Evolutionary conservation across 2,888 invertebrate species (phyloP).

Genomic region (Ypsolopha scabrella): DNA sequence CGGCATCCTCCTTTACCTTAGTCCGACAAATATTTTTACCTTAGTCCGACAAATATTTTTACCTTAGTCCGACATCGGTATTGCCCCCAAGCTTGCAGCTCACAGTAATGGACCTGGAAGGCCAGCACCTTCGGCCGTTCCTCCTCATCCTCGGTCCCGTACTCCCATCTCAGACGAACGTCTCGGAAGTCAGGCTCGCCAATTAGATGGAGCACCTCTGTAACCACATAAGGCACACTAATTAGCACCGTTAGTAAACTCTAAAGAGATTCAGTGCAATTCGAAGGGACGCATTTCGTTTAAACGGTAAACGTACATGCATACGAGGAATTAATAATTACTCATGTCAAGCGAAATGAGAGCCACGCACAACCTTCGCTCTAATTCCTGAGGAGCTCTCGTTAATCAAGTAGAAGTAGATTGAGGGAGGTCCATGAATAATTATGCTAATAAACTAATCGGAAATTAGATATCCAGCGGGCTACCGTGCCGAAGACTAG

Average conservation of each 20-base stretch:
- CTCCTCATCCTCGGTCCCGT: conserved; percentile 46
- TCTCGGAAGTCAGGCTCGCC: conserved; percentile 77
- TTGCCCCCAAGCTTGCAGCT: conserved; percentile 83
- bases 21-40: no score
- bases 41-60: no score
- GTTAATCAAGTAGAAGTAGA: neutral
- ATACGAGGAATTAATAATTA: no score
- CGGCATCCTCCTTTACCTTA: no score
- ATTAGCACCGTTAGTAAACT: no score
- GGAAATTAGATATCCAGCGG: neutral
- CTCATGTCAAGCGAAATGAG: neutral
- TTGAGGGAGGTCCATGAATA: neutral
- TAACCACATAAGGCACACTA: neutral
- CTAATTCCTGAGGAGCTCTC: no score
- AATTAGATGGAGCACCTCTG: conserved; percentile 72
- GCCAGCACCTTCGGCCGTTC: conserved; percentile 59
- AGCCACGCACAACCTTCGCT: no score
- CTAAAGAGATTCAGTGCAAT: no score
- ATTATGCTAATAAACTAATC: neutral
- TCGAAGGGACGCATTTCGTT: no score
- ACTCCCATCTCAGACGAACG: conserved; percentile 75
- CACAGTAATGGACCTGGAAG: conserved; percentile 82
- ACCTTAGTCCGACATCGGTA: conserved; percentile 80
- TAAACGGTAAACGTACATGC: no score
- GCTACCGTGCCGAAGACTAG: neutral